Base-by-base conservation (phyloP, 2,113 vertebrate genomes). In the Clarias batrachus region DNA sequence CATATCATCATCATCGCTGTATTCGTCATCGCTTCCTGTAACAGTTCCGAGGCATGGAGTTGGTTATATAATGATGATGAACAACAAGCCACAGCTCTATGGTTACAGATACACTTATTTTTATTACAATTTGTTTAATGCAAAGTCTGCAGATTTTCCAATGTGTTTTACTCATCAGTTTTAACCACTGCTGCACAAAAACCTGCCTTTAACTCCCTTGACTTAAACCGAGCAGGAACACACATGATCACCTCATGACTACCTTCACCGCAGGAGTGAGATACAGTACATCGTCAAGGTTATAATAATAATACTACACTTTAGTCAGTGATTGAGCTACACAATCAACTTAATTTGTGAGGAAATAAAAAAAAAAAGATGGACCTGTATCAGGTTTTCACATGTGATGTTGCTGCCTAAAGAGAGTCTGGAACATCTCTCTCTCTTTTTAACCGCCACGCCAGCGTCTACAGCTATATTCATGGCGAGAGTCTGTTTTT, bases 1-100 rank as follows among this genome's bases (percentile, higher is more conserved):
- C 98, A 99, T 99, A 93, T 99, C 98, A 87, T 99, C 98, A 60
- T 99, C 98, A 66, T 99, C 98, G 41, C 98, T 99, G 92, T 99
- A 99, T 92, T 99, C 98, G 85, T 99, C 98, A 73, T 99, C 98
- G 0, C 98, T 99, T 87, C 98, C 98, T 99, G 91, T 33, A 85
- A 30, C 25, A 2, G 30, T 19, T 76, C 19, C 10, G 1, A 85
- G 11, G 56, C 9, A 57, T 10, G 3, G 16, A 79, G 9, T 6
- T 23, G 17, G 17, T 79, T 33, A 59, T 12, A 21, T 48, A 48
- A 48, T 6, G 77, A n/a, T 21, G 16, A 59, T 19, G 10, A 78
- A 57, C 6, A 57, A 57, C 14, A 57, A n/a, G 56, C 68, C 41
- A 27, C 68, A 23, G 37, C 0, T 12, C 19, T 73, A 74, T 1